A percentile compares a stretch with the other conserved stretches of the same genome.
These are phyloP conservation scores for Drepana falcataria DNA, from an alignment of 2,888 invertebrate species.

Conservation along the genomic window DNA sequence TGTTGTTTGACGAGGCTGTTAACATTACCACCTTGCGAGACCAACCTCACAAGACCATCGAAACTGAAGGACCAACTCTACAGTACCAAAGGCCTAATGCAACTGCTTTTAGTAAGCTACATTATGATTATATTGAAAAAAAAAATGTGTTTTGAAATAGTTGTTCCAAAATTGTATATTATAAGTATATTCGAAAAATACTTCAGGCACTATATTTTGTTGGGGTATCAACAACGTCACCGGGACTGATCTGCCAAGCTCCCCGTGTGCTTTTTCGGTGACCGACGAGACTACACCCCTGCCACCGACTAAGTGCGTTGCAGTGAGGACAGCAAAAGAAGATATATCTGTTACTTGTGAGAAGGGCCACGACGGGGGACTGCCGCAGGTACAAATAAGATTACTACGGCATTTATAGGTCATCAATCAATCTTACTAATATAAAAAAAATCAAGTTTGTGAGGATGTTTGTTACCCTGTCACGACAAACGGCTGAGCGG, in stretches of 20 bases:
- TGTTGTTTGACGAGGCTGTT: constrained; percentile 44
- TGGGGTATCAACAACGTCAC: constrained; percentile 61
- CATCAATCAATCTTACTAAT: no score
- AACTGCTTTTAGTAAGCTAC: constrained; percentile 49
- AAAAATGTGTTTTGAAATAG: no score
- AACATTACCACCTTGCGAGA: constrained; percentile 32
- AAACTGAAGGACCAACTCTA: constrained; percentile 43
- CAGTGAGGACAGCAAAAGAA: constrained; percentile 29
- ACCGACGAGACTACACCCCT: constrained; percentile 63
- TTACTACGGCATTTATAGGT: no score
- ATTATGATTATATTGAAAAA: no score
- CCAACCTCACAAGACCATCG: constrained; percentile 33
- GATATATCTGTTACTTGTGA: constrained; percentile 55
- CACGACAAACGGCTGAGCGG: no score
- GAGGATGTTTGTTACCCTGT: no score
- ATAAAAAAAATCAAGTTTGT: no score
- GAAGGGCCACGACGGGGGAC: constrained; percentile 61
- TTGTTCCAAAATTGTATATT: no score
- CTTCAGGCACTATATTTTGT: constrained; percentile 50
- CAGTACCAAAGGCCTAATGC: constrained; percentile 50
- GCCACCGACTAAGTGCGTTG: constrained; percentile 49
- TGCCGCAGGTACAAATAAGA: constrained; percentile 46
- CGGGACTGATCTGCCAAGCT: constrained; percentile 30
- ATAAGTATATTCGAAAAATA: no score
- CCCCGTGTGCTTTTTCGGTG: constrained; percentile 54